These are phyloP conservation scores for Neosilurus mollespiculum DNA, from an alignment of 2,797 vertebrate species.

Conservation along the genomic window DNA sequence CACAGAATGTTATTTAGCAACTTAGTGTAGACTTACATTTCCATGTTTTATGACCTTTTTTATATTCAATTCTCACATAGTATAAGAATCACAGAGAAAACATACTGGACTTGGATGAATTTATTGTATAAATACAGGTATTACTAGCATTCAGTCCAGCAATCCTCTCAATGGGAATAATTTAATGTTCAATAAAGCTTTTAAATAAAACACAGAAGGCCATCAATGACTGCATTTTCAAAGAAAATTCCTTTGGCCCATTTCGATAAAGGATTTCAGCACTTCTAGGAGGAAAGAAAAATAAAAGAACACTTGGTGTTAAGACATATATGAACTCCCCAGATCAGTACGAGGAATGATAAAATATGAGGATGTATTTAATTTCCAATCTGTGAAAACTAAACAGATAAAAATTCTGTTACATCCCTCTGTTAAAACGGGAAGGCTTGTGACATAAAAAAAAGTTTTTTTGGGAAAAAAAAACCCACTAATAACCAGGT, in stretches of 20 bases:
- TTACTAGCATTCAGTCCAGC: slow-evolving; percentile 60
- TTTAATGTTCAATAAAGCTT: slow-evolving; percentile 56
- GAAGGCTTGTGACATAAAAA: background rate
- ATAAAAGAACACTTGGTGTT: slow-evolving; percentile 49
- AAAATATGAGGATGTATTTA: background rate
- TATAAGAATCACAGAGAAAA: slow-evolving; percentile 26
- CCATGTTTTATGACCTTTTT: background rate
- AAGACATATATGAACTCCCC: slow-evolving; percentile 31
- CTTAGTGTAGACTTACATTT: too few species aligned
- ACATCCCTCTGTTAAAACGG: background rate
- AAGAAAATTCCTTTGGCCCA: slow-evolving; percentile 47
- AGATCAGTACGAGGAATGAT: background rate
- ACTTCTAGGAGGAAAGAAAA: slow-evolving; percentile 41
- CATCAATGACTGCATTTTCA: slow-evolving; percentile 34
- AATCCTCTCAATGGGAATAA: slow-evolving; percentile 53
- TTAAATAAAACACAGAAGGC: slow-evolving; percentile 40
- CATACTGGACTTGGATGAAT: slow-evolving; percentile 46
- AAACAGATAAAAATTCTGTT: background rate
- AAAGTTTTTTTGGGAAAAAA: background rate
- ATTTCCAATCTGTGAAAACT: slow-evolving; percentile 7
- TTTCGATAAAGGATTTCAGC: slow-evolving; percentile 42
- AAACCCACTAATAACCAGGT: too few species aligned
- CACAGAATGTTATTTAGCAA: too few species aligned
- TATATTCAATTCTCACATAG: background rate
- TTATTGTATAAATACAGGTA: slow-evolving; percentile 66